A percentile compares a stretch with the other conserved stretches of the same genome.
These are phyloP conservation scores for Meta bourneti DNA, from an alignment of 2,888 invertebrate genomes.

Conservation along the genomic window DNA sequence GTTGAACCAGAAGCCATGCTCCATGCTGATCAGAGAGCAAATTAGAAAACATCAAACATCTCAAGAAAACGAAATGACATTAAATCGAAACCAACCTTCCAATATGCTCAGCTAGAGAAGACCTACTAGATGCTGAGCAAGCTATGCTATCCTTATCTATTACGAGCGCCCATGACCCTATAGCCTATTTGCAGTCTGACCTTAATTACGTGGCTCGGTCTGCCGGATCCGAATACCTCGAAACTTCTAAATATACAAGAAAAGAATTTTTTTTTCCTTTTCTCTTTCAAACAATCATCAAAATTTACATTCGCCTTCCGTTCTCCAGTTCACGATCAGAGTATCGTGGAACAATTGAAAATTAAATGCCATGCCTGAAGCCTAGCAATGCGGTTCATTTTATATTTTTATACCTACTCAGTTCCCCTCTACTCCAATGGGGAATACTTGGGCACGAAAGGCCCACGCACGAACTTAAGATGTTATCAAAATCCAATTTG, in stretches of 20 bases:
- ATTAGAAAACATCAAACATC: too few species aligned
- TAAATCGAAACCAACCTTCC: too few species aligned
- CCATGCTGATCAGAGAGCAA: too few species aligned
- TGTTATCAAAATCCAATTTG: constrained; percentile 7
- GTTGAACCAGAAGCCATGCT: too few species aligned
- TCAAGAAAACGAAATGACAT: too few species aligned
- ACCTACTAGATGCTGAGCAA: constrained; percentile 18
- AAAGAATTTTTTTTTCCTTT: constrained; percentile 20
- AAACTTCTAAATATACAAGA: constrained; percentile 34
- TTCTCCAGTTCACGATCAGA: neutral
- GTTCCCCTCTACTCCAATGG: too few species aligned
- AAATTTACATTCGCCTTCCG: neutral
- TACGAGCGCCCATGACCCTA: constrained; percentile 64
- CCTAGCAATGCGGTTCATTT: neutral
- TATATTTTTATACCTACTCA: neutral
- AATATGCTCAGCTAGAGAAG: neutral
- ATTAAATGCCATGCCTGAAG: constrained; percentile 1
- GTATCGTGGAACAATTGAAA: constrained; percentile 39
- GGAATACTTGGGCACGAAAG: neutral
- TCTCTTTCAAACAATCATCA: constrained; percentile 5
- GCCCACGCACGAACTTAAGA: constrained; percentile 11
- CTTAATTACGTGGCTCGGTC: constrained; percentile 54
- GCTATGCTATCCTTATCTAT: constrained; percentile 8
- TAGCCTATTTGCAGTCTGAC: constrained; percentile 60
- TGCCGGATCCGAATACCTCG: constrained; percentile 22